Conservation (phyloP, 1,140 invertebrate genomes). For the Saxidomus purpurata region DNA sequence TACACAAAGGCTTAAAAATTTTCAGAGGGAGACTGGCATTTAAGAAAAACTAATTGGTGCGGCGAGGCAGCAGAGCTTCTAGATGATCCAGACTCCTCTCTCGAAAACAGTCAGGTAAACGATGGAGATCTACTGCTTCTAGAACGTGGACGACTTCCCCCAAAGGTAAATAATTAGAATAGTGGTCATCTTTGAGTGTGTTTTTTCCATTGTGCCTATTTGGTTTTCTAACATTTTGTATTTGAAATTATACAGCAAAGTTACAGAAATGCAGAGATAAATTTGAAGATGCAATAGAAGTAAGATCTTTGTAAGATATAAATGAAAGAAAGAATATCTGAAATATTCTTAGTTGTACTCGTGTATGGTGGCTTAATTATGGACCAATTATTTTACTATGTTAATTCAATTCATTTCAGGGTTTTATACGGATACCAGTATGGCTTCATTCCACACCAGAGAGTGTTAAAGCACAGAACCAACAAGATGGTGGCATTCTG, state of each 20-base stretch:
- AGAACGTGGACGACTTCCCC: constrained; percentile 79
- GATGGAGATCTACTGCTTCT: constrained; percentile 82
- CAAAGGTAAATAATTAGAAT: constrained; percentile 83
- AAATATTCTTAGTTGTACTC: no score
- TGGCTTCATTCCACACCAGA: constrained; percentile 77
- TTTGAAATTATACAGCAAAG: no score
- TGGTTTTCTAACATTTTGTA: no score
- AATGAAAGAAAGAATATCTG: no score
- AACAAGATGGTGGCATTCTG: constrained; percentile 56
- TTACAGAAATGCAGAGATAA: no score
- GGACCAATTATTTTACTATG: no score
- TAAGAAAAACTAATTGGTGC: constrained; percentile 84
- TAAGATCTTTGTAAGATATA: no score
- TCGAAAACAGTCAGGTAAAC: constrained; percentile 75
- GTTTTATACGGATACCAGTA: constrained; percentile 75
- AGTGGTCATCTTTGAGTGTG: no score
- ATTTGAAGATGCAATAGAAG: no score
- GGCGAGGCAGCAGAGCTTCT: constrained; percentile 80
- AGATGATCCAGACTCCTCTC: constrained; percentile 75
- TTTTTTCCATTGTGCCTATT: no score
- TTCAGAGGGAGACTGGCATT: constrained; percentile 82
- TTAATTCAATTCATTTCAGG: constrained; percentile 74
- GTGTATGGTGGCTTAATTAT: no score
- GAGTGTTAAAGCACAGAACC: constrained; percentile 27
- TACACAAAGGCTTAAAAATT: neutral